Conservation (phyloP, 2,797 vertebrate species). For the Alfaro cultratus region DNA sequence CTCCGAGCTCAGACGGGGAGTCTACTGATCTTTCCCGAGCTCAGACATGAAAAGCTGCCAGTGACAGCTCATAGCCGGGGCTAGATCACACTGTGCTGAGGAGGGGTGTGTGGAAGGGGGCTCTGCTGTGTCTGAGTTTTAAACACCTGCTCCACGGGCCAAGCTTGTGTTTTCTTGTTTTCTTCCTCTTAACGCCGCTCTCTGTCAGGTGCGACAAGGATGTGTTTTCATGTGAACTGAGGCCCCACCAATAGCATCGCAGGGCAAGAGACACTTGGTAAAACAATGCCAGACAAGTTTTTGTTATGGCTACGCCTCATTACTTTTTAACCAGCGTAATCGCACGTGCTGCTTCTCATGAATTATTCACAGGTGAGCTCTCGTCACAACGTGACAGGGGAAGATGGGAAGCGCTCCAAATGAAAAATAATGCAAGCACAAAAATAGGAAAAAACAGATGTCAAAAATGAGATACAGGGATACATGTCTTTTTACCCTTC, state of each 20-base stretch:
- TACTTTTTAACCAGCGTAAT: slow-evolving; percentile 82
- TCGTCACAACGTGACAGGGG: slow-evolving; percentile 71
- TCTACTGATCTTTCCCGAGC: slow-evolving; percentile 79
- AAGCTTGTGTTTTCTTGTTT: slow-evolving; percentile 72
- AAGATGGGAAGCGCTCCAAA: slow-evolving; percentile 38
- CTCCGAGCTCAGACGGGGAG: slow-evolving; percentile 71
- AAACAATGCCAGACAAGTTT: slow-evolving; percentile 78
- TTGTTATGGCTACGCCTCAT: slow-evolving; percentile 78
- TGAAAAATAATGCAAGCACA: slow-evolving; percentile 53
- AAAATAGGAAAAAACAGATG: slow-evolving; percentile 58
- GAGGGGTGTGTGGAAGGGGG: slow-evolving; percentile 17
- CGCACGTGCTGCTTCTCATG: slow-evolving; percentile 74
- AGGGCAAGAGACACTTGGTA: slow-evolving; percentile 73
- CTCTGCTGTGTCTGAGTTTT: slow-evolving; percentile 60
- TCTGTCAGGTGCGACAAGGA: slow-evolving; percentile 64
- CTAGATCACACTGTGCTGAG: slow-evolving; percentile 68
- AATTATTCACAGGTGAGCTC: slow-evolving; percentile 80
- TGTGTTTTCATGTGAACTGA: slow-evolving; percentile 72
- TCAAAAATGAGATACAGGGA: slow-evolving; percentile 44
- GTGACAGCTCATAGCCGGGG: slow-evolving; percentile 79
- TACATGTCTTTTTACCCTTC: slow-evolving; percentile 29
- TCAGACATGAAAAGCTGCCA: slow-evolving; percentile 79
- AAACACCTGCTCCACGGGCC: slow-evolving; percentile 74
- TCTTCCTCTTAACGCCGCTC: slow-evolving; percentile 47
- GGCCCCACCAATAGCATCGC: slow-evolving; percentile 58